A percentile compares a stretch with the other conserved stretches of the same genome.
These are phyloP conservation scores for Emydura subglobosa DNA, from an alignment of 2,113 vertebrate genomes.

Conservation along the genomic window DNA sequence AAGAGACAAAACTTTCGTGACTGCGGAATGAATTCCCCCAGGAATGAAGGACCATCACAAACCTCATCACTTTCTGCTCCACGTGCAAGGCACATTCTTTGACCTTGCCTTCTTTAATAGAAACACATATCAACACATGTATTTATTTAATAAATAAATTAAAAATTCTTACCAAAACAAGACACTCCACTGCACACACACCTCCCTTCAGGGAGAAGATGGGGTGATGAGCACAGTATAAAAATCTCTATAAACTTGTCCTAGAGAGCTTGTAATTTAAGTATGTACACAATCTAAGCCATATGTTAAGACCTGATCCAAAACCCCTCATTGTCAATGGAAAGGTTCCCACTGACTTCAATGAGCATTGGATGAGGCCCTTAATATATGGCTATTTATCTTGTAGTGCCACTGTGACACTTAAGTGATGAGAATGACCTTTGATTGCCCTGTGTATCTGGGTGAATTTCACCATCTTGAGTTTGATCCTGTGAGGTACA, in stretches of 20 bases:
- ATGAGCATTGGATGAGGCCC: not conserved
- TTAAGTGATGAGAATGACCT: rapidly evolving
- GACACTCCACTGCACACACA: too few relatives aligned
- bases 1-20: too few relatives aligned
- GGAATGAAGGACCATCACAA: too few relatives aligned
- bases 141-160: too few relatives aligned
- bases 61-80: too few relatives aligned
- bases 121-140: too few relatives aligned
- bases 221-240: not conserved
- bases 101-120: too few relatives aligned
- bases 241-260: not conserved
- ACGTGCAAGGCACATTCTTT: too few relatives aligned
- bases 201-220: too few relatives aligned
- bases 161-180: too few relatives aligned
- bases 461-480: not conserved
- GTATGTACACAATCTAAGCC: too few relatives aligned
- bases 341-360: not conserved
- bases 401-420: not conserved
- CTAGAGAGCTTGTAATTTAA: not conserved
- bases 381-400: not conserved
- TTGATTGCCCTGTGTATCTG: rapidly evolving
- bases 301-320: not conserved
- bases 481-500: not conserved
- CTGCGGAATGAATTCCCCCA: too few relatives aligned
- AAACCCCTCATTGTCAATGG: not conserved